These are phyloP conservation scores for Tautogolabrus adspersus DNA, from an alignment of 2,113 vertebrate species.

Conservation along the genomic window DNA sequence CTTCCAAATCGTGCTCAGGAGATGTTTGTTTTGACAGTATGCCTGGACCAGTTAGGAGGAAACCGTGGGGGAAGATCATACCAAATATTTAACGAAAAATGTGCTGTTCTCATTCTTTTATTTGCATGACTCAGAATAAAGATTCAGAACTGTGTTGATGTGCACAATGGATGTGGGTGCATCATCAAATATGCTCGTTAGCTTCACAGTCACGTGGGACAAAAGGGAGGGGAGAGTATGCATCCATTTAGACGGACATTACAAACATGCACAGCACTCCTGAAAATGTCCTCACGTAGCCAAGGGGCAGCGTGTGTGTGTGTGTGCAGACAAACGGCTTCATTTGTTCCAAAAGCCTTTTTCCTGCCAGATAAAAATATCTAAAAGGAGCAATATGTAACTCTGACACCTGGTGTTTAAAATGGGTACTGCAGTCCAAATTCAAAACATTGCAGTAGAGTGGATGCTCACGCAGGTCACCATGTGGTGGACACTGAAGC, in stretches of 20 bases:
- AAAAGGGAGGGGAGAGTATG: background rate
- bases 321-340: no score
- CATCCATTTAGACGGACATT: background rate
- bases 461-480: no score
- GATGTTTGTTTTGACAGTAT: conserved; percentile 55
- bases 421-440: no score
- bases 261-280: no score
- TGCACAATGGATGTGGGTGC: conserved; percentile 17
- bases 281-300: no score
- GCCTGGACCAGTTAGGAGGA: conserved; percentile 26
- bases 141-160: conserved; percentile 2
- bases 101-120: background rate
- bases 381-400: no score
- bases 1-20: conserved; percentile 49
- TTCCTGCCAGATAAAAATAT: no score
- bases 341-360: no score
- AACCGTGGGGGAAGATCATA: conserved; percentile 9
- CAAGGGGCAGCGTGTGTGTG: no score
- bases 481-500: no score
- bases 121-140: conserved; percentile 15
- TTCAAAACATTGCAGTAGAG: no score
- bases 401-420: no score
- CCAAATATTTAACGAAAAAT: conserved; percentile 7
- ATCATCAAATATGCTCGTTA: background rate
- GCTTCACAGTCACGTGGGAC: conserved; percentile 8